Evolutionary conservation across 1,140 invertebrate species (phyloP), one percentile per base, ranked within the genome.

Genomic region (Rhagoletis zephyria): DNA sequence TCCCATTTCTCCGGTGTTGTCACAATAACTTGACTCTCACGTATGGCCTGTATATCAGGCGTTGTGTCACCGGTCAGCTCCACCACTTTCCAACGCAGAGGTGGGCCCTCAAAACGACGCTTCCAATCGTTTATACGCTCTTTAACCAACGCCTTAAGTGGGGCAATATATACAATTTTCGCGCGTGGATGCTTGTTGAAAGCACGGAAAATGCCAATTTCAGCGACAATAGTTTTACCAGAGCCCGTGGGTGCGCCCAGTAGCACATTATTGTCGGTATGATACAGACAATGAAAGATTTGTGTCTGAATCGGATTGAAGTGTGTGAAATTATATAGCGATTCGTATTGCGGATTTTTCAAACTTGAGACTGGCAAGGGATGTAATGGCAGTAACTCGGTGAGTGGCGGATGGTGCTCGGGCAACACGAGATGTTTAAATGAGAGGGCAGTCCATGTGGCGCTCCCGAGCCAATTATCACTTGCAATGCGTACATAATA

Each of bases 1-100:
- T 99, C 99, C 99, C 99, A 99, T 93, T 99, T 99, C 94, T 99
- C 99, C 0, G 99, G 99, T 0, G 99, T 99, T 3, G 98, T 99
- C 0, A 99, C 97, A 89, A 99, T 99, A 1, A 99, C 96, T 91
- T 97, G 96, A 0, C 98, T 96, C 85, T 93, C 94, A 0, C 95
- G 94, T 87, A 99, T 97, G 0, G 97, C 96, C 89, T 95, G 94
- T 85, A 97, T 96, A 93, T 99, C 98, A 0, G 99, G 99, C 0
- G 97, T 97, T 1, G 98, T 96, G 94, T 99, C 99, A 89, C 96
- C 99, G 87, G 99, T 99, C 85, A 99, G 94, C 93, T 99, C 99
- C 0, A 99, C 97, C 3, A 99, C 97, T 90, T 95, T 97, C 90
- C 97, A 97, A 0, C 95, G 95, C 19, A 99, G 92, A 88, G 95